Percentiles rank a stretch among this genome's conserved stretches.
Evolutionary conservation across 2,113 vertebrate genomes (phyloP).

Genomic region (Myrmophylax atrothorax): DNA sequence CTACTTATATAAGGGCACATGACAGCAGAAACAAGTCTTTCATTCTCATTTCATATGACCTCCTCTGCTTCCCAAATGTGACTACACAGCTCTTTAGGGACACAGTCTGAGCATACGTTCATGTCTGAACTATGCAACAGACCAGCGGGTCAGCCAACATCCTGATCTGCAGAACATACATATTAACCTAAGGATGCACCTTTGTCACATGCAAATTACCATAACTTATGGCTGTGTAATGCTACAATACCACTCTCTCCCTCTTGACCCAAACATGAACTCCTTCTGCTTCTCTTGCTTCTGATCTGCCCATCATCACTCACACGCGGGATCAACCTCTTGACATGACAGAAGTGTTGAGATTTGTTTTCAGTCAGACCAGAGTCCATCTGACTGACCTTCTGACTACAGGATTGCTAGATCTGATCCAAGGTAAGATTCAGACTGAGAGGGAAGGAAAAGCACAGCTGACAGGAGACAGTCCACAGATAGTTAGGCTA

Average conservation of each 20-base stretch:
- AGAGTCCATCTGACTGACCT: not conserved
- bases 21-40: not conserved
- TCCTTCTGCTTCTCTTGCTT: not conserved
- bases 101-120: not conserved
- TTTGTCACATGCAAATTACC: not conserved
- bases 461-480: not conserved
- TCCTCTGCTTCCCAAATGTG: not conserved
- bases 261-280: not conserved
- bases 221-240: not conserved
- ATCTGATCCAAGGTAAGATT: not conserved
- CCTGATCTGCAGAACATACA: not conserved
- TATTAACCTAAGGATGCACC: not conserved
- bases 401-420: not conserved
- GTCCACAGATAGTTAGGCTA: not conserved
- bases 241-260: not conserved
- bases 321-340: not conserved
- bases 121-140: not conserved
- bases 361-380: not conserved
- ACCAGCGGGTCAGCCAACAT: not conserved
- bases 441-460: not conserved
- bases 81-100: not conserved
- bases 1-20: not conserved
- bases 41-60: not conserved
- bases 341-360: not conserved
- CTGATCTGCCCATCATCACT: not conserved